These are phyloP conservation scores for Nomada ruficornis DNA, from an alignment of 2,888 invertebrate genomes.

Conservation along the genomic window DNA sequence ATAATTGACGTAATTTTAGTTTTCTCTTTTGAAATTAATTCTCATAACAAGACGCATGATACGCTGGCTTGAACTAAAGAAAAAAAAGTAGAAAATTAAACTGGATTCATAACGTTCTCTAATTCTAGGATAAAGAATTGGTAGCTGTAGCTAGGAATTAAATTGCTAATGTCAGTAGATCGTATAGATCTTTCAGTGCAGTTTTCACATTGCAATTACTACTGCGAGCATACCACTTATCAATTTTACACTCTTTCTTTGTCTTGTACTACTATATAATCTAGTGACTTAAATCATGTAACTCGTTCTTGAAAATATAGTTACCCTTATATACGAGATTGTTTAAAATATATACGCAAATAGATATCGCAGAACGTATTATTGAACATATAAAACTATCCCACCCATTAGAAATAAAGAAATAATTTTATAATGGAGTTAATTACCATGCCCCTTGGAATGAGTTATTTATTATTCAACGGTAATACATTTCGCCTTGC, in stretches of 20 bases:
- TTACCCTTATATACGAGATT: neutral
- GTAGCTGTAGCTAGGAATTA: neutral
- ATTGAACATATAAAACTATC: no score
- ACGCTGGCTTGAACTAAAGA: neutral
- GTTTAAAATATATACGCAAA: no score
- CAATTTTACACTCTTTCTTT: neutral
- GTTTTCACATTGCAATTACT: neutral
- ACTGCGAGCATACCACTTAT: neutral
- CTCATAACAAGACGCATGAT: neutral
- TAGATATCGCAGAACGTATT: no score
- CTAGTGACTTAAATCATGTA: no score
- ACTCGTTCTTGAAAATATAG: neutral
- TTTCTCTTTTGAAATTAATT: conserved; percentile 29
- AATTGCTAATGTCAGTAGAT: neutral
- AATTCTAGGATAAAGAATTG: neutral
- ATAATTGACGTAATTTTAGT: conserved; percentile 25
- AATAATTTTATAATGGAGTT: no score
- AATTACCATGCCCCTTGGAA: no score
- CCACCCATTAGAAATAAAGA: no score
- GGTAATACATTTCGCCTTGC: no score
- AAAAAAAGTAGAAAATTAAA: neutral
- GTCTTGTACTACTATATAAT: neutral
- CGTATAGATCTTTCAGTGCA: neutral
- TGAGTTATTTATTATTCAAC: no score
- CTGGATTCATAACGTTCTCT: neutral